phyloP scores from a whole-genome alignment of 2,797 vertebrate species.

The Enteromius radiatus region DNA sequence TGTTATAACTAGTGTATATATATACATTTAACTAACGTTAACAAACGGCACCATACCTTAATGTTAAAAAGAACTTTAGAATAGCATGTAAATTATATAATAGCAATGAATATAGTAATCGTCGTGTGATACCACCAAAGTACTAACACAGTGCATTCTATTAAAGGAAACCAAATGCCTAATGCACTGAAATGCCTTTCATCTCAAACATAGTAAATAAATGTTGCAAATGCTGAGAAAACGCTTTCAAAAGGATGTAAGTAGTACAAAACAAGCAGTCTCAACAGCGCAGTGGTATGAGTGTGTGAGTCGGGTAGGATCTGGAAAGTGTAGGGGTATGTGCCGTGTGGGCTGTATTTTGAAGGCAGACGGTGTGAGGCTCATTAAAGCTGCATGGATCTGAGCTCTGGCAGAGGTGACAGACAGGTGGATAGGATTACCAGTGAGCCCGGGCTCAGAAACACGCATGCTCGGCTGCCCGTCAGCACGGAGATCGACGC shows the following conservation, averaged over 20 bases:
- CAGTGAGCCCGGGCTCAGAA: conserved; percentile 54
- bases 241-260: background rate
- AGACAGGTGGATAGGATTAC: conserved; percentile 65
- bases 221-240: background rate
- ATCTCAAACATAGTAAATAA: background rate
- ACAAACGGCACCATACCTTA: background rate
- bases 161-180: background rate
- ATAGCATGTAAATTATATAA: background rate
- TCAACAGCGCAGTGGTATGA: background rate
- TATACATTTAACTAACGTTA: background rate
- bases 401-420: conserved; percentile 69
- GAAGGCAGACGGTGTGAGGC: conserved; percentile 57
- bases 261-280: conserved; percentile 1
- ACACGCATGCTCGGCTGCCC: conserved; percentile 39
- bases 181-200: background rate
- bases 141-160: background rate
- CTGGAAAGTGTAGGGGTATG: conserved; percentile 6
- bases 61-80: background rate
- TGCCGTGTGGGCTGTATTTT: conserved; percentile 35
- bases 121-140: background rate
- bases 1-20: background rate
- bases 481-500: conserved; percentile 47
- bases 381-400: conserved; percentile 79
- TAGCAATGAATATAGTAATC: background rate
- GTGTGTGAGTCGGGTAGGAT: conserved; percentile 19